These are phyloP conservation scores for Sphaeridia pumilis DNA, from an alignment of 2,888 invertebrate species.

Conservation along the genomic window DNA sequence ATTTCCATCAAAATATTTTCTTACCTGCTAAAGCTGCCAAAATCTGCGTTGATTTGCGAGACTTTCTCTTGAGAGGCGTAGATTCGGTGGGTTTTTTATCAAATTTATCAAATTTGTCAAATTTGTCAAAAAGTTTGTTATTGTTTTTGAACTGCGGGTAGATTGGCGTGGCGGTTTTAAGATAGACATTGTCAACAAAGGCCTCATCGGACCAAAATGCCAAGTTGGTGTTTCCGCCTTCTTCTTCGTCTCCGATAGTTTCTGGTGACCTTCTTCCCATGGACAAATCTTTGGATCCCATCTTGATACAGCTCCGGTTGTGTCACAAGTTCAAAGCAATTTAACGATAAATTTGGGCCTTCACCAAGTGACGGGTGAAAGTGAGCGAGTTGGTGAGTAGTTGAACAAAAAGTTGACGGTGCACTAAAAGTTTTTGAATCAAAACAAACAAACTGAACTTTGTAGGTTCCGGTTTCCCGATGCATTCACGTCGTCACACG, in stretches of 20 bases:
- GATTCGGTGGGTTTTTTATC: neutral
- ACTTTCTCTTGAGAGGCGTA: neutral
- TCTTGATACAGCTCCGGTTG: too few relatives aligned
- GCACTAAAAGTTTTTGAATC: too few relatives aligned
- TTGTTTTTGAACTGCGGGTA: neutral
- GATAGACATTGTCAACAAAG: neutral
- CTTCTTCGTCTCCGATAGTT: neutral
- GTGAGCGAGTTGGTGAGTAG: too few relatives aligned
- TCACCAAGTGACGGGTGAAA: too few relatives aligned
- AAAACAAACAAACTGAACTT: too few relatives aligned
- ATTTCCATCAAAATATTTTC: neutral
- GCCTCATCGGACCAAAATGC: constrained; percentile 7
- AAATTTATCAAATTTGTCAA: too few relatives aligned
- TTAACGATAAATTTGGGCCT: too few relatives aligned
- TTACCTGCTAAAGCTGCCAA: constrained; percentile 17
- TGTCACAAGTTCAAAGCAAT: too few relatives aligned
- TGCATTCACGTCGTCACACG: too few relatives aligned
- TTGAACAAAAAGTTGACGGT: too few relatives aligned
- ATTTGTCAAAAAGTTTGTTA: neutral
- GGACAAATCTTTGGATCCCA: neutral
- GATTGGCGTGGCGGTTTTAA: neutral
- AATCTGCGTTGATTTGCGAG: constrained; percentile 17
- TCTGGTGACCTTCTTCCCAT: neutral
- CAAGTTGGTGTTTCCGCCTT: constrained; percentile 1
- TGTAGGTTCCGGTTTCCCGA: too few relatives aligned